Evolutionary conservation across 2,113 vertebrate genomes (phyloP).

Genomic region (Syngnathus floridae): DNA sequence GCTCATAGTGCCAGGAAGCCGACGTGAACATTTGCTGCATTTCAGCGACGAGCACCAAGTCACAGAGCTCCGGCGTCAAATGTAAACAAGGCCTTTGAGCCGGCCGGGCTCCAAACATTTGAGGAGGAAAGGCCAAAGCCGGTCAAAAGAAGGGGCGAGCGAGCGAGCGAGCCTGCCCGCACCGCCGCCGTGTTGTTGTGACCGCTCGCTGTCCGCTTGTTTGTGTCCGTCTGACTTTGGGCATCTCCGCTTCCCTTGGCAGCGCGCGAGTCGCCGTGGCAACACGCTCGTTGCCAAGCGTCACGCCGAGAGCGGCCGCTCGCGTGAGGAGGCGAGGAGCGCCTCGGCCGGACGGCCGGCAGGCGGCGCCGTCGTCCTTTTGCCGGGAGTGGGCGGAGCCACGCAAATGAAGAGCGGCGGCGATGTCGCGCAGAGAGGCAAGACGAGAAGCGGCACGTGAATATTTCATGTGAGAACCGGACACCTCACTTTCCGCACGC

Average conservation of each 20-base stretch:
- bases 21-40: not conserved
- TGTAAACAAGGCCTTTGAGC: too few relatives aligned
- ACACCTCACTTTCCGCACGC: not conserved
- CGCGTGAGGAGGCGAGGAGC: too few relatives aligned
- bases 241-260: conserved; percentile 34
- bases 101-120: too few relatives aligned
- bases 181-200: too few relatives aligned
- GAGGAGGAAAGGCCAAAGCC: too few relatives aligned
- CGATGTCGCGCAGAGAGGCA: not conserved
- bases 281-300: conserved; percentile 16
- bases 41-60: too few relatives aligned
- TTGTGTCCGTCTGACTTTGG: conserved; percentile 30
- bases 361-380: conserved; percentile 26
- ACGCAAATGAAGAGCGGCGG: not conserved
- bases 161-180: too few relatives aligned
- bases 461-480: conserved; percentile 1
- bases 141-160: too few relatives aligned
- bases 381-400: not conserved
- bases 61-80: too few relatives aligned
- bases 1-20: not conserved
- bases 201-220: too few relatives aligned
- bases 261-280: conserved; percentile 46
- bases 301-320: too few relatives aligned
- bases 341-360: conserved; percentile 15
- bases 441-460: not conserved